Evolutionary conservation across 2,797 vertebrate genomes (phyloP), one percentile per base, ranked within the genome.

Genomic region (Brachyalestes nurse): DNA sequence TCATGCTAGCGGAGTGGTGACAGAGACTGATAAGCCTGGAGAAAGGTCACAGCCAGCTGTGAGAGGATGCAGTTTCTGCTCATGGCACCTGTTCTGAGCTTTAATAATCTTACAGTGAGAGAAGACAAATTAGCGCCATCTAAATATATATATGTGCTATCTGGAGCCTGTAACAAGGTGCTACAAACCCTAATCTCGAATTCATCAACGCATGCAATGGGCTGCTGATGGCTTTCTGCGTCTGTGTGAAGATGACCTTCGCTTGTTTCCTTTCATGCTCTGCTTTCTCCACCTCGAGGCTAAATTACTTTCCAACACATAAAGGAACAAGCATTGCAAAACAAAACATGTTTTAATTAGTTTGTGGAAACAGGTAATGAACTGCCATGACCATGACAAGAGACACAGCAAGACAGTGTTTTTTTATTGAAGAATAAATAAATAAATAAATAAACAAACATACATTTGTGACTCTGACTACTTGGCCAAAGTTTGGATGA

Each of bases 141-240:
- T 86, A 90, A n/a, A n/a, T 86, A 86, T 88, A 89, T 86, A 88
- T 51, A 65, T 23, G 62, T 66, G 82, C 67, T 34, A 79, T 40
- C 19, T 12, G 76, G 51, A 85, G 78, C 81, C 78, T 55, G 74
- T 81, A 84, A 87, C 81, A 79, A 51, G 81, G 71, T 49, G 79
- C 74, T 67, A 83, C 60, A 70, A 87, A 70, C 62, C 16, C 38
- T 78, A 77, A 65, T 86, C 79, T 75, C 61, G 28, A 78, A 82
- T 77, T 77, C 60, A 61, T 86, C 70, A 78, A 74, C 45, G n/a
- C 66, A n/a, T 77, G 62, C 72, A 73, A 62, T 47, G 64, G 17
- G 19, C 13, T 77, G 65, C 62, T 81, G 83, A 82, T n/a, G 72
- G 42, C 57, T 53, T 40, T 6, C 28, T 25, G 69, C 62, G 42